Base-by-base conservation (phyloP, 37 sponge, comb jelly and placozoan species). In the Theonella swinhoei region DNA sequence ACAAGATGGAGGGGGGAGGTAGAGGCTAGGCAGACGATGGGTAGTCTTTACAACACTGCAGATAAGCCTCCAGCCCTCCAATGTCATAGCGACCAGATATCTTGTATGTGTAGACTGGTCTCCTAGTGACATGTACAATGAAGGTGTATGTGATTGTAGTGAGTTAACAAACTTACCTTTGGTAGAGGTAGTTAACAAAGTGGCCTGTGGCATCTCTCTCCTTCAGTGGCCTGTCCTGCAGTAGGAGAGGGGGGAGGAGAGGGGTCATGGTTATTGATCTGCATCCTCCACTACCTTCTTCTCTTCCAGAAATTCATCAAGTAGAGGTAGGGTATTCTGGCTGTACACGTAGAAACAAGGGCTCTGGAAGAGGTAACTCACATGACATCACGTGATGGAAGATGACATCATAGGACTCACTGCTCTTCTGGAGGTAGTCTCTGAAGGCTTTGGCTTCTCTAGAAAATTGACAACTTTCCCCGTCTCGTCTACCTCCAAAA, bases 171-270 rank as follows among this genome's bases (percentile, higher is more conserved):
- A 66, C 47, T 42, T 40, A 85, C 83, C 68, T 74, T 76, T 60
- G 3, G 58, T 71, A 83, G 38, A 91, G 68, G 68, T 91, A 91
- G 42, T 75, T 83, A n/a, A 91, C 64, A 34, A 87, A 91, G 72
- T 87, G 61, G 4, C 92, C 92, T 37, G 92, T 75, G 0, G 92
- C 92, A 91, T 91, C 92, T 87, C 62, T 81, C 41, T 87, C 76
- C 23, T 37, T 28, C 39, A 89, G 36, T 34, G 90, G 90, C 1
- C 61, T 62, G 66, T 79, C 69, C 90, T 89, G 25, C 74, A 67
- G 7, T 47, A 14, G 54, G 54, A 47, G 54, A 47, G 54, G 54
- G 54, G 14, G 14, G 54, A 47, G 11, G 11, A 17, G 54, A 14
- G 11, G 14, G 54, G 54, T 47, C 54, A 47, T 17, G 14, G 54